Percentiles rank a stretch among this genome's conserved stretches.
Evolutionary conservation across 2,113 vertebrate species (phyloP).

Genomic region (Entelurus aequoreus): DNA sequence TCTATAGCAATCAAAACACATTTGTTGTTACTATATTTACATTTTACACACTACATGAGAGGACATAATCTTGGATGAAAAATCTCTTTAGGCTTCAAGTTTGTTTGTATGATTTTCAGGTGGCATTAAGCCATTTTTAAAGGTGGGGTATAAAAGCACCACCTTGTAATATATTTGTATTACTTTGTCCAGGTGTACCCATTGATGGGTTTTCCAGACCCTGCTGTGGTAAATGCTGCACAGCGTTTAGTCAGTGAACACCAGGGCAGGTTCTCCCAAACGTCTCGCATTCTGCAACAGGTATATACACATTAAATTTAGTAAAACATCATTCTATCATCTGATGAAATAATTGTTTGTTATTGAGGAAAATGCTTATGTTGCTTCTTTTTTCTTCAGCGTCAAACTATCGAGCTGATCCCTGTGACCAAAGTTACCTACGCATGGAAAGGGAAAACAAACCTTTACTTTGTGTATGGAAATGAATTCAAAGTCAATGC

Average conservation of each 20-base stretch:
- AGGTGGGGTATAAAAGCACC: too few species aligned
- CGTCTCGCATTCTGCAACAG: constrained; percentile 73
- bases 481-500: constrained; percentile 70
- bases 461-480: constrained; percentile 74
- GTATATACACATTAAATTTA: constrained; percentile 40
- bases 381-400: constrained; percentile 57
- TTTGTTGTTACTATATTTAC: too few species aligned
- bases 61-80: too few species aligned
- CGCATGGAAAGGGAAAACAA: constrained; percentile 65
- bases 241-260: constrained; percentile 71
- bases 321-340: background rate
- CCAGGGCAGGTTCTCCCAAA: constrained; percentile 56
- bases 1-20: too few species aligned
- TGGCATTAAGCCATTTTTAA: too few species aligned
- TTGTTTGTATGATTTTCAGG: too few species aligned
- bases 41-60: too few species aligned
- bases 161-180: constrained; percentile 1
- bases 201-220: constrained; percentile 67
- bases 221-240: constrained; percentile 55
- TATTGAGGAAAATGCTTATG: constrained; percentile 2
- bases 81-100: too few species aligned
- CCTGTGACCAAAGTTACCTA: constrained; percentile 73
- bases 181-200: constrained; percentile 65
- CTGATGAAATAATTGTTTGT: background rate
- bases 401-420: constrained; percentile 75